Evolutionary conservation across 2,797 vertebrate species (phyloP).

Genomic region (Propithecus deckenii): DNA sequence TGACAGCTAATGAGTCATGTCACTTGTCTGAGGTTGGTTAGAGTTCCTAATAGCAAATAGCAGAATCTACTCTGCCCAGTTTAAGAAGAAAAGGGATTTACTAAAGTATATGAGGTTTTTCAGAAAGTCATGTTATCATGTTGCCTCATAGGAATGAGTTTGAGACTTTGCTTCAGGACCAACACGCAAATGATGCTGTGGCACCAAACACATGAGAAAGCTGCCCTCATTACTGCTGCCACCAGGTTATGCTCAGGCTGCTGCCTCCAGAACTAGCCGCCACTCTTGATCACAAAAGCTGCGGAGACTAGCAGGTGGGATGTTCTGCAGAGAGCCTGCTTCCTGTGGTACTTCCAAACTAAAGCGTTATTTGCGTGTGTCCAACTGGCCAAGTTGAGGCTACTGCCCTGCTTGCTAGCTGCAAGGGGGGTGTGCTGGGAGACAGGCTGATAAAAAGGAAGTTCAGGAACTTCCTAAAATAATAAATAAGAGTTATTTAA

Average conservation of each 20-base stretch:
- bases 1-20: rapidly evolving
- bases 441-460: not conserved
- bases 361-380: not conserved
- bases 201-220: too few relatives aligned
- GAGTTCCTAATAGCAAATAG: not conserved
- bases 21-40: not conserved
- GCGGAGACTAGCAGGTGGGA: rapidly evolving
- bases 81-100: not conserved
- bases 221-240: not conserved
- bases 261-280: not conserved
- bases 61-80: too few relatives aligned
- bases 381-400: not conserved
- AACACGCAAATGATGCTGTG: rapidly evolving
- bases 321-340: not conserved
- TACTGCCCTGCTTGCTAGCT: not conserved
- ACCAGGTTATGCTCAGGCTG: not conserved
- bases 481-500: not conserved
- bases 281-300: not conserved
- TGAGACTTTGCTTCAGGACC: not conserved
- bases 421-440: not conserved
- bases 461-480: not conserved
- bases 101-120: rapidly evolving
- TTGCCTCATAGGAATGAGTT: rapidly evolving
- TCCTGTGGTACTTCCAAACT: not conserved
- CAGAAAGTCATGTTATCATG: not conserved